phyloP scores from a whole-genome alignment of 1,140 invertebrate genomes.

The Halictus rubicundus region DNA sequence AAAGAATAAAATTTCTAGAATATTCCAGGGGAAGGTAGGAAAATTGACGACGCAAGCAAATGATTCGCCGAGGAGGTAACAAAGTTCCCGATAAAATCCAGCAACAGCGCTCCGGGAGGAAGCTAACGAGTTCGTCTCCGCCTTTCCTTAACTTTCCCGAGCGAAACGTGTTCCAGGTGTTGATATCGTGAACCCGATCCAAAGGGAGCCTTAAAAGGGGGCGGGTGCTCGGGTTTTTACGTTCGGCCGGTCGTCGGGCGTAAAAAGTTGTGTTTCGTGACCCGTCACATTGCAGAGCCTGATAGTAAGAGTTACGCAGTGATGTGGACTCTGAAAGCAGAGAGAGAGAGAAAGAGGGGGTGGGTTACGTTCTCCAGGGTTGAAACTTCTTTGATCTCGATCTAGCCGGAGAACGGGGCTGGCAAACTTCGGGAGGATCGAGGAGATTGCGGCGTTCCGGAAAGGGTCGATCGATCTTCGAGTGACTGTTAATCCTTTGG shows the following conservation, averaged over 20 bases:
- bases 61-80: too few species aligned
- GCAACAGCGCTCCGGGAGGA: too few species aligned
- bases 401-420: neutral
- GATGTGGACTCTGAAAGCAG: neutral
- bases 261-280: slow-evolving; percentile 35
- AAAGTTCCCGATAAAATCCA: too few species aligned
- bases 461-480: slow-evolving; percentile 26
- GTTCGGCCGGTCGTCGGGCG: neutral
- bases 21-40: too few species aligned
- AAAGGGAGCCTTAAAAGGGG: neutral
- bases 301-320: neutral
- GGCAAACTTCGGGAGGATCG: slow-evolving; percentile 22
- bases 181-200: neutral
- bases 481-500: slow-evolving; percentile 1
- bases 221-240: neutral
- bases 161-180: neutral
- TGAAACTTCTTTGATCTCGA: slow-evolving; percentile 32
- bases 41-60: too few species aligned
- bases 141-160: neutral
- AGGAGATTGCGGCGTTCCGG: slow-evolving; percentile 7
- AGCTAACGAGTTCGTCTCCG: too few species aligned
- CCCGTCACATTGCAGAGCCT: slow-evolving; percentile 5
- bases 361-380: neutral
- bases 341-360: neutral
- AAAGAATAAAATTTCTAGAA: too few species aligned